Base-by-base conservation (phyloP, 2,113 vertebrate species). In the Miniopterus natalensis region DNA sequence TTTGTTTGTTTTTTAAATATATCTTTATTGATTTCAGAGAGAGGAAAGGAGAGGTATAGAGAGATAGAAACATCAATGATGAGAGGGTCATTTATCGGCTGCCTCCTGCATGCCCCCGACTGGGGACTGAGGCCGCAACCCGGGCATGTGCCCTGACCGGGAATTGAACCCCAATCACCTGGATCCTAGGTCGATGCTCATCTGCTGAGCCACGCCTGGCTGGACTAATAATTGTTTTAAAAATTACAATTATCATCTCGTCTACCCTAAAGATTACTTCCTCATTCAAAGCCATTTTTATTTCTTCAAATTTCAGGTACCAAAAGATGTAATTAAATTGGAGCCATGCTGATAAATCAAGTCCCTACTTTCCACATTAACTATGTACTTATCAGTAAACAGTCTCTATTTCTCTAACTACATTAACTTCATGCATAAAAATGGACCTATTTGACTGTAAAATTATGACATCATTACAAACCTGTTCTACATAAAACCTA, bases 321-420 rank as follows among this genome's bases (percentile, higher is more conserved):
- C 84, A 90, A 94, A 92, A 78, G 27, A 31, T 63, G 6, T 85
- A 53, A 86, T 29, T 61, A 75, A 91, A 51, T 49, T 68, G 10
- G 65, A 95, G 74, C 49, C 36, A 77, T 66, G 27, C 61, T 87
- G 92, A 92, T 92, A 92, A 80, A 81, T 70, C 53, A 74, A 96
- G 77, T 84, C 87, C 55, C 63, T 93, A 70, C 15, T 88, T 88
- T 40, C 18, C 75, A 94, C 1, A 57, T 94, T 88, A 95, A 8
- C 49, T 79, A 51, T 74, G 12, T 73, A 66, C 79, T 93, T 47
- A 74, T 63, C 49, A 94, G 49, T 42, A 49, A 17, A 66, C 23
- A 70, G 55, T 61, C 27, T 55, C 42, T 42, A 21, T 74, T 71
- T 88, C 51, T 89, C 80, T 80, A 66, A 68, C 21, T 73, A 70